A percentile compares a stretch with the other conserved stretches of the same genome.
Conservation (phyloP, 2,113 vertebrate species). For the Pagrus major region DNA sequence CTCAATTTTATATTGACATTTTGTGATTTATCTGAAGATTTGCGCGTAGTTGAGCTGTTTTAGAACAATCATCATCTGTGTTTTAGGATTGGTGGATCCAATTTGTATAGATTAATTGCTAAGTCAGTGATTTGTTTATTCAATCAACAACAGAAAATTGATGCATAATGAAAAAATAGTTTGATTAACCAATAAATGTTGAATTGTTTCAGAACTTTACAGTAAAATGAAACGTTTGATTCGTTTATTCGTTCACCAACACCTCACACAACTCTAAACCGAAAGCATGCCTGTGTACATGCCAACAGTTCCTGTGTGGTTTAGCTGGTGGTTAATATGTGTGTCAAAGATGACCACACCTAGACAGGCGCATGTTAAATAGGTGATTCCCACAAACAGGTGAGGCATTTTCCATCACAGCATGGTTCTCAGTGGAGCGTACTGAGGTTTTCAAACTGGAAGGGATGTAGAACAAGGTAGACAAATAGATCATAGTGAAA, state of each 20-base stretch:
- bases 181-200: neutral
- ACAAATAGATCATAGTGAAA: neutral
- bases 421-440: neutral
- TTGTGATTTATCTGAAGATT: neutral
- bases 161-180: neutral
- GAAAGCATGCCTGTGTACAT: neutral
- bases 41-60: too few relatives aligned
- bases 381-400: neutral
- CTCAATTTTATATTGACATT: neutral
- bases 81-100: neutral
- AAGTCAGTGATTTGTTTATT: too few relatives aligned
- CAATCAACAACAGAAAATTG: too few relatives aligned
- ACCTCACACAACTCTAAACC: neutral
- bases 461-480: neutral
- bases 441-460: neutral
- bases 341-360: constrained; percentile 38
- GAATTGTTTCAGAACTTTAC: neutral
- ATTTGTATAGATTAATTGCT: neutral
- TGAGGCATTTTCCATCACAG: constrained; percentile 18
- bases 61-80: neutral
- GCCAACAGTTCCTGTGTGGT: neutral
- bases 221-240: neutral
- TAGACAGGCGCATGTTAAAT: neutral
- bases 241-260: neutral
- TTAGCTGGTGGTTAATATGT: neutral